Conservation (phyloP, 2,113 vertebrate genomes). For the Aplodontia rufa region DNA sequence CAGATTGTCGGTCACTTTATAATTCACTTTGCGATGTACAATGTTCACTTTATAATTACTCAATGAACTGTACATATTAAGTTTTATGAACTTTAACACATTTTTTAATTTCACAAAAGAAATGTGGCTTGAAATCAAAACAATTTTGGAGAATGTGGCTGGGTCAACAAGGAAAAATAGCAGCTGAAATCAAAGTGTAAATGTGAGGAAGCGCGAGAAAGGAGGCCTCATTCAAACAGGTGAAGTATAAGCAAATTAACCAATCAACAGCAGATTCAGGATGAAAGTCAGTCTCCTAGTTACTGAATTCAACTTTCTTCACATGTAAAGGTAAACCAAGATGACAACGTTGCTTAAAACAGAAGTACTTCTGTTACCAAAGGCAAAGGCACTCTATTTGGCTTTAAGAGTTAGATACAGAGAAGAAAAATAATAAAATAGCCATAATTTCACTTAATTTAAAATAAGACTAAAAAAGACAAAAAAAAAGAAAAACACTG, state of each 20-base stretch:
- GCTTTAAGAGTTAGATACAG: not conserved
- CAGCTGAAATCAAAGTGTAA: not conserved
- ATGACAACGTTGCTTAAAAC: not conserved
- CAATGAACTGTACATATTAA: too few species aligned
- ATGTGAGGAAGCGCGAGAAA: not conserved
- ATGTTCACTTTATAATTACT: not conserved
- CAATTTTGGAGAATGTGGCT: not conserved
- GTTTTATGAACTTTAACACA: not conserved
- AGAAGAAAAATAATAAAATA: not conserved
- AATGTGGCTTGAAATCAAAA: not conserved
- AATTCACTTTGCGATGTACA: too few species aligned
- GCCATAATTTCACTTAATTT: not conserved
- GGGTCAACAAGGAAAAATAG: not conserved
- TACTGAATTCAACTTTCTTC: not conserved
- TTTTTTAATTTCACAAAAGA: not conserved
- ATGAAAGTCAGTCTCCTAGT: not conserved
- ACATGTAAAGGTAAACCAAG: not conserved
- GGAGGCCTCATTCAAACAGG: not conserved
- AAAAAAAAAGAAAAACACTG: not conserved
- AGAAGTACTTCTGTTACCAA: conserved; percentile 5
- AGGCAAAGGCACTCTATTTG: not conserved
- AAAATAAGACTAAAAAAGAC: not conserved
- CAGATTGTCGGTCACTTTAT: not conserved
- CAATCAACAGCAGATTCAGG: not conserved
- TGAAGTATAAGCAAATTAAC: not conserved